phyloP scores from a whole-genome alignment of 2,888 invertebrate species.

The Callyntrura sp. region DNA sequence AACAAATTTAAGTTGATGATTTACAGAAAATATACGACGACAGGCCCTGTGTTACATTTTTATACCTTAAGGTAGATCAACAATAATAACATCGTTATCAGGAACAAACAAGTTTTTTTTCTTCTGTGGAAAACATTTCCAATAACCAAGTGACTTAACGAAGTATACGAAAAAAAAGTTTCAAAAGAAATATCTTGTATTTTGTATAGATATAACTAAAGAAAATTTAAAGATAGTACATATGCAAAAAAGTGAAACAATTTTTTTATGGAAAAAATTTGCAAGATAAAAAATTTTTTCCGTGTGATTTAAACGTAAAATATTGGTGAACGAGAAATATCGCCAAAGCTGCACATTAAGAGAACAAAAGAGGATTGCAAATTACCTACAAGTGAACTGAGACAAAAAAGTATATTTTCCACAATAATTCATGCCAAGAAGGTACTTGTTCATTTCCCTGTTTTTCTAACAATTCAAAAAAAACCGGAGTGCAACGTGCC shows the following conservation, averaged over 20 bases:
- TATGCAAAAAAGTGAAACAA: neutral
- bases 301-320: neutral
- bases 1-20: conserved; percentile 25
- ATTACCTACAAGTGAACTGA: neutral
- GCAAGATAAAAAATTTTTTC: neutral
- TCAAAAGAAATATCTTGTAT: neutral
- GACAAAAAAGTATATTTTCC: neutral
- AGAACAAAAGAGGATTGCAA: neutral
- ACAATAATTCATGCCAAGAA: conserved; percentile 67
- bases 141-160: conserved; percentile 45
- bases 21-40: neutral
- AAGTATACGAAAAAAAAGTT: conserved; percentile 59
- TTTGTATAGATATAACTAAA: conserved; percentile 11
- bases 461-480: neutral
- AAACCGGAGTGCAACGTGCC: conserved; percentile 64
- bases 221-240: conserved; percentile 9
- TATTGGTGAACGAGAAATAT: neutral
- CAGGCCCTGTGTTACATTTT: conserved; percentile 38
- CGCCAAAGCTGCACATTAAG: neutral
- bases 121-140: too few species aligned
- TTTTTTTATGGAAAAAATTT: conserved; percentile 5
- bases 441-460: conserved; percentile 31
- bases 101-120: conserved; percentile 1
- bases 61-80: conserved; percentile 59
- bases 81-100: conserved; percentile 8